Evolutionary conservation across 2,888 invertebrate genomes (phyloP), one percentile per base, ranked within the genome.

Genomic region (Parnassius apollo): DNA sequence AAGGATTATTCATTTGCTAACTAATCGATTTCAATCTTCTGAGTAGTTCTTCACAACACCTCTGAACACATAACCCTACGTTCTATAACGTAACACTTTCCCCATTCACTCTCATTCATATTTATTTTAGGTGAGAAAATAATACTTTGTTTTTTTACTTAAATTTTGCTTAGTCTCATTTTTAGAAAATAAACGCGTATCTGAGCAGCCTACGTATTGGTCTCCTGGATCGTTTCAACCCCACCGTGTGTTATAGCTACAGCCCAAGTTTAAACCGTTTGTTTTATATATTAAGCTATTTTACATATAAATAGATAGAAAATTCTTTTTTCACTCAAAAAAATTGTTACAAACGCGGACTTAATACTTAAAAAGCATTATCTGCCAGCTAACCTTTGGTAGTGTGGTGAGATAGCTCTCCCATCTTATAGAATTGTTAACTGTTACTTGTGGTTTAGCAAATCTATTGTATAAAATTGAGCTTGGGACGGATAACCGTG

Each of bases 151-250:
- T 94, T 91, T 75, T 95, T 95, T 1, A 96, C 93, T 48, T 88
- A 92, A 1, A 97, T 86, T 82, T 93, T 91, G 0, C 94, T 92
- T 51, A 96, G 68, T 2, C 94, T 89, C 62, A 96, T 94, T 1
- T 94, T 94, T 0, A 96, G 84, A 2, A 93, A 93, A 72, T 94
- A 93, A 0, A 96, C 96, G 2, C 85, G 81, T 2, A 94, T 93
- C 88, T 95, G 95, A 3, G 93, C 93, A 1, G 94, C 93, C 93
- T 94, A 88, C 2, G 96, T 96, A 69, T 96, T 87, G 55, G 96
- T 92, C 10, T 97, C 97, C 87, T 97, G 97, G 0, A 97, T 97
- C 75, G 95, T 93, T 88, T 96, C 96, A 42, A 95, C 88, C 1
- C 95, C 96, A 12, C 95, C 95, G 71, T 96, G 96, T 1, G 93